phyloP scores from a whole-genome alignment of 2,113 vertebrate species.

The Lepus timidus region DNA sequence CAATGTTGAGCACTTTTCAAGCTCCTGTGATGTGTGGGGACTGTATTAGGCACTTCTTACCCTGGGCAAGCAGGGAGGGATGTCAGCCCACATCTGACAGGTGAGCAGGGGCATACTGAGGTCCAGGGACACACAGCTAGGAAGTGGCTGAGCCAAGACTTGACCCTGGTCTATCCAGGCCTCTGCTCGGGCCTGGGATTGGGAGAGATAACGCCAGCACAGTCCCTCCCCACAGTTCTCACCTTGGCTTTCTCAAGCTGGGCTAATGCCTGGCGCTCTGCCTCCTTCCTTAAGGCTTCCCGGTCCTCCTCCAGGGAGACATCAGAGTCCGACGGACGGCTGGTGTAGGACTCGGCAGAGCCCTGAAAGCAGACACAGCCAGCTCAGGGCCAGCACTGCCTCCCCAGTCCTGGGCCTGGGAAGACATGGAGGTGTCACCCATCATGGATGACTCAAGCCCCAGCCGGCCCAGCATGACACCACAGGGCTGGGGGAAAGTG shows the following conservation, averaged over 20 bases:
- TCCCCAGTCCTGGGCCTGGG: neutral
- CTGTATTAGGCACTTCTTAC: neutral
- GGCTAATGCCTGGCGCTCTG: slow-evolving; percentile 96
- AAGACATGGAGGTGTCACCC: neutral
- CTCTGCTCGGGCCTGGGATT: neutral
- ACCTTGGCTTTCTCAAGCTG: slow-evolving; percentile 99
- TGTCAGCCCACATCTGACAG: neutral
- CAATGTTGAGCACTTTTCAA: neutral
- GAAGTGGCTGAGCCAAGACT: neutral
- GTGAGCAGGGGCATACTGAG: neutral
- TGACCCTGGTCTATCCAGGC: neutral
- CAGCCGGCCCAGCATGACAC: neutral
- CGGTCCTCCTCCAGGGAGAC: slow-evolving; percentile 98
- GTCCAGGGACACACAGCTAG: neutral
- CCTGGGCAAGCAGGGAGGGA: neutral
- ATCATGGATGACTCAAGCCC: neutral
- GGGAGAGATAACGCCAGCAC: neutral
- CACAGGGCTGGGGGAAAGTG: neutral
- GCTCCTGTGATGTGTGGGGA: neutral
- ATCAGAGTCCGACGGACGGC: slow-evolving; percentile 97
- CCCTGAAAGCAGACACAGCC: slow-evolving; percentile 87
- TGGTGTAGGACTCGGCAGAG: slow-evolving; percentile 98
- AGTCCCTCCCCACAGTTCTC: slow-evolving; percentile 53
- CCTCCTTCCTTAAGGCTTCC: slow-evolving; percentile 96
- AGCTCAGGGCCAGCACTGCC: neutral